phyloP scores from a whole-genome alignment of 2,113 vertebrate species.

The Dasypus novemcinctus region DNA sequence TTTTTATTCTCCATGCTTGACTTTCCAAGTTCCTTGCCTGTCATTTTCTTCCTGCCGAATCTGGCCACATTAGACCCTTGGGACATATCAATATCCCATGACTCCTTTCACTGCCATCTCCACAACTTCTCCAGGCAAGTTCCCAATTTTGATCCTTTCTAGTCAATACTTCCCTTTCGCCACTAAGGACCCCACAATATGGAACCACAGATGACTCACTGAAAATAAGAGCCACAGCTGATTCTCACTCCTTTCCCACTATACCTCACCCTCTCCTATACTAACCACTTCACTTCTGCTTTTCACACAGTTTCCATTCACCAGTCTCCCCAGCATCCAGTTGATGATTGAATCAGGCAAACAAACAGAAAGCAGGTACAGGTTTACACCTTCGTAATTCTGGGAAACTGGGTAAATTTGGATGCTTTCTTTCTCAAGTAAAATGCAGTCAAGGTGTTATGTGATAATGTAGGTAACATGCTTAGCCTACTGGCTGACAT shows the following conservation, averaged over 20 bases:
- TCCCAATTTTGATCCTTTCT: background rate
- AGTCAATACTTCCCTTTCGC: background rate
- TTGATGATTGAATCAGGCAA: background rate
- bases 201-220: background rate
- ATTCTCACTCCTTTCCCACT: background rate
- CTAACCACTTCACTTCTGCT: background rate
- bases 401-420: background rate
- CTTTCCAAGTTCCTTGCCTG: background rate
- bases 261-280: background rate
- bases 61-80: background rate
- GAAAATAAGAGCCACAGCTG: background rate
- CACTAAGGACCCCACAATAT: background rate
- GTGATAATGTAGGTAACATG: background rate
- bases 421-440: constrained; percentile 37
- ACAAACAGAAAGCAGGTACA: background rate
- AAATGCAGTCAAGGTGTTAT: background rate
- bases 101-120: background rate
- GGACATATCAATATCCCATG: background rate
- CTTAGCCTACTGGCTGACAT: background rate
- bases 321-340: background rate
- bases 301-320: background rate
- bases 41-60: background rate
- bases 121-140: background rate
- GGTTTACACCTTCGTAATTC: background rate
- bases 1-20: background rate